Percentiles rank a stretch among this genome's conserved stretches.
Conservation (phyloP, 2,113 vertebrate genomes). For the Proterorhinus semilunaris region DNA sequence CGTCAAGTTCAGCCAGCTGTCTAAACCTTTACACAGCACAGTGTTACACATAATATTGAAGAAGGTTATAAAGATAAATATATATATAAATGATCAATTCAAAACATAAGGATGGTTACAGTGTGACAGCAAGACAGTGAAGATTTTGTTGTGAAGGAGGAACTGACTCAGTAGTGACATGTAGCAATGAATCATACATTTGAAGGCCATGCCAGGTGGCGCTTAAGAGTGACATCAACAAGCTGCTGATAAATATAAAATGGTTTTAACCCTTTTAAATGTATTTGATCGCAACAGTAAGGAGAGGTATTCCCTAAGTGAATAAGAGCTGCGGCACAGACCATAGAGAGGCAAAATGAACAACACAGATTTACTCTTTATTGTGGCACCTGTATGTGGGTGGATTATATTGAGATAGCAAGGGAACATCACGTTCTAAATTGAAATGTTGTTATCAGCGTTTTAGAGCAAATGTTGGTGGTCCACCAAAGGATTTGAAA, state of each 20-base stretch:
- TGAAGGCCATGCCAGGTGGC: conserved; percentile 42
- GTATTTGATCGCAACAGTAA: background rate
- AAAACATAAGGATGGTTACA: conserved; percentile 4
- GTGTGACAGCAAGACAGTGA: conserved; percentile 26
- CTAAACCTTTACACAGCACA: conserved; percentile 72
- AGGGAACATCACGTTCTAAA: background rate
- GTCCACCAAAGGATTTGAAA: too few relatives aligned
- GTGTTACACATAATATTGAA: background rate
- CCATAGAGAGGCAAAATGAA: background rate
- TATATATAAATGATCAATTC: background rate
- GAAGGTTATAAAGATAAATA: background rate
- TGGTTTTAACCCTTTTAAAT: conserved; percentile 17
- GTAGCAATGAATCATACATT: conserved; percentile 60
- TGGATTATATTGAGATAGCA: conserved; percentile 4
- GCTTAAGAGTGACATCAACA: conserved; percentile 38
- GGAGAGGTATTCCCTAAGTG: background rate
- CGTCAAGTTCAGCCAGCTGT: conserved; percentile 87
- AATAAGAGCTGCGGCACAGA: background rate
- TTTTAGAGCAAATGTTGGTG: too few relatives aligned
- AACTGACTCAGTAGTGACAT: conserved; percentile 57
- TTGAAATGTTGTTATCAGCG: background rate
- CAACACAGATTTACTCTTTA: background rate
- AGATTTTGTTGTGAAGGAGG: conserved; percentile 46
- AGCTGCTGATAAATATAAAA: conserved; percentile 31
- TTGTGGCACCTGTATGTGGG: background rate